Evolutionary conservation across 2,888 invertebrate genomes (phyloP).

Genomic region (Sphaerophoria rueppellii): DNA sequence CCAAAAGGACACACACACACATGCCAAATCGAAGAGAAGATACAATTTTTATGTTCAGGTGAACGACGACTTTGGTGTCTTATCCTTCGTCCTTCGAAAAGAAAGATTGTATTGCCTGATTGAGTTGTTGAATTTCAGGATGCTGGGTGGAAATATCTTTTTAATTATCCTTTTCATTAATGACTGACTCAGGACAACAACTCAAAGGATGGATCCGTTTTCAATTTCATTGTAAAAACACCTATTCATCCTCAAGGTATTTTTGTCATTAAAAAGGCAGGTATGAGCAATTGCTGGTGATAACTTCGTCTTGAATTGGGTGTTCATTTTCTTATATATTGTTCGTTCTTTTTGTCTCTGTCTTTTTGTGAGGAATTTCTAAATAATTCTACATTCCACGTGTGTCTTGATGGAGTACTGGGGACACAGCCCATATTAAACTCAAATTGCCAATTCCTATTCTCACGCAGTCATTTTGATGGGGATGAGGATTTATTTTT

Average conservation of each 20-base stretch:
- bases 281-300: conserved; percentile 2
- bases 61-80: conserved; percentile 4
- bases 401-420: neutral
- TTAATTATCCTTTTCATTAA: conserved; percentile 65
- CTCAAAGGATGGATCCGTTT: neutral
- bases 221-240: neutral
- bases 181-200: neutral
- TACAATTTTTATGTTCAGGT: neutral
- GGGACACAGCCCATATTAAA: conserved; percentile 31
- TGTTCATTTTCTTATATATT: conserved; percentile 17
- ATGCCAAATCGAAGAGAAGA: conserved; percentile 3
- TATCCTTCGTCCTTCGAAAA: conserved; percentile 8
- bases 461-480: conserved; percentile 27
- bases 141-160: conserved; percentile 41
- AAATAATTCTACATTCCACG: neutral
- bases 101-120: conserved; percentile 21
- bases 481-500: neutral
- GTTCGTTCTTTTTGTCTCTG: conserved; percentile 49
- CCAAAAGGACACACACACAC: neutral
- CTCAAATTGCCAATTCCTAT: conserved; percentile 43
- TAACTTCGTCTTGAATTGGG: conserved; percentile 20
- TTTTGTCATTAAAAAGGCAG: neutral
- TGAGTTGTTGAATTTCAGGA: conserved; percentile 42
- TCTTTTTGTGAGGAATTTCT: neutral
- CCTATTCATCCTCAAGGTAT: neutral